Base-by-base conservation (phyloP, 2,888 invertebrate species). In the Eumacrocentrus americanus region DNA sequence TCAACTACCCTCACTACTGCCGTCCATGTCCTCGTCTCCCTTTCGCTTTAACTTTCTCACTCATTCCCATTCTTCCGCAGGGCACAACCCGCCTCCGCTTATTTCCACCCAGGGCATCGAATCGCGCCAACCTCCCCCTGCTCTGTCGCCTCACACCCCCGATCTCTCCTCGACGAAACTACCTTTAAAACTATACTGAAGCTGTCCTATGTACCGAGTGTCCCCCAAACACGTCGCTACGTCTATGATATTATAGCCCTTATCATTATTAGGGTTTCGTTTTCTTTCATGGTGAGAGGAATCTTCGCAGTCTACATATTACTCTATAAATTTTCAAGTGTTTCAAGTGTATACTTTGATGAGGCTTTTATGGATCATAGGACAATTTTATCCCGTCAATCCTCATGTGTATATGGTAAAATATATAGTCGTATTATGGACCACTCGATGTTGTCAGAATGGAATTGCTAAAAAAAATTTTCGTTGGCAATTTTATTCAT, bases 1-100 rank as follows among this genome's bases (percentile, higher is more conserved):
- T 79, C 77, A 79, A 80, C 78, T 77, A 70, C 78, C 76, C 71
- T 76, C 68, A 70, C 75, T 72, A 75, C 73, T 76, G 67, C 75
- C 74, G 67, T 69, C 67, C 70, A 64, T 66, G 70, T 64, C 60
- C 58, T 56, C 68, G 61, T 63, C 66, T 62, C 60, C 66, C 60
- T 66, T n/a, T 40, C 55, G 58, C 60, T 66, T 57, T 14, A 18
- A 57, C 48, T 57, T 47, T 54, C 46, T 61, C 51, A 29, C n/a
- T 44, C 61, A 37, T 58, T 38, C 57, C 57, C 46, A 55, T 57
- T 55, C 64, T 57, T 40, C 61, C 42, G 34, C 53, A 29, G 38
- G 37, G 14, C 63, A 37, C 58, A 56, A 57, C 54, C 59, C 58
- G 40, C 48, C 56, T 55, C 48, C 58, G 34, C 14, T 20, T 48